These are phyloP conservation scores for Tetropium fuscum DNA, from an alignment of 2,888 invertebrate species.

Conservation along the genomic window DNA sequence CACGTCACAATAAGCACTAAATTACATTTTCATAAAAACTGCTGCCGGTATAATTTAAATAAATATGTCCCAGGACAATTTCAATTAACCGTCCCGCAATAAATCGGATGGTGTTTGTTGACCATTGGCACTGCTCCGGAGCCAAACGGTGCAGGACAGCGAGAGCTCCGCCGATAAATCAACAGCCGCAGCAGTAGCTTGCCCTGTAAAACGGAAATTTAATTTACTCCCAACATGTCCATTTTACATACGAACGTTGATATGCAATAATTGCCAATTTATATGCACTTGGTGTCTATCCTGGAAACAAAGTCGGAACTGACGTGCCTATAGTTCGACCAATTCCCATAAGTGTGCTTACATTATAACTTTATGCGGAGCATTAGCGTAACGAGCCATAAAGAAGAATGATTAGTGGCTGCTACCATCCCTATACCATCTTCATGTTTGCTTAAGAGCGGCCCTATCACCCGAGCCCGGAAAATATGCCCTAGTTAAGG, in stretches of 20 bases:
- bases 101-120: constrained; percentile 30
- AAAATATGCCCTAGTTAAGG: not conserved
- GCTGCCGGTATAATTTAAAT: constrained; percentile 16
- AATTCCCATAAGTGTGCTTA: constrained; percentile 38
- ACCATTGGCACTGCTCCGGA: constrained; percentile 31
- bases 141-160: constrained; percentile 47
- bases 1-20: constrained; percentile 9
- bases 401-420: constrained; percentile 38
- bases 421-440: constrained; percentile 17
- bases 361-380: constrained; percentile 39
- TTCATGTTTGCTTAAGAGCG: constrained; percentile 24
- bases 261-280: constrained; percentile 58
- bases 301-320: constrained; percentile 50
- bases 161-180: constrained; percentile 50
- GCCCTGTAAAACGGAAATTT: constrained; percentile 59
- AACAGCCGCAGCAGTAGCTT: constrained; percentile 51
- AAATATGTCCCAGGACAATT: constrained; percentile 24
- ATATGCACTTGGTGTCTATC: constrained; percentile 47
- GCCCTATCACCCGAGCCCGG: not conserved
- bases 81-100: constrained; percentile 28
- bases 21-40: constrained; percentile 12
- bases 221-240: constrained; percentile 58
- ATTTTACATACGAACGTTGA: constrained; percentile 56
- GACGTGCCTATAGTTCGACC: constrained; percentile 20
- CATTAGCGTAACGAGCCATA: constrained; percentile 38